Evolutionary conservation across 1,140 invertebrate species (phyloP), one percentile per base, ranked within the genome.

Genomic region (Scaptomyza pallida): DNA sequence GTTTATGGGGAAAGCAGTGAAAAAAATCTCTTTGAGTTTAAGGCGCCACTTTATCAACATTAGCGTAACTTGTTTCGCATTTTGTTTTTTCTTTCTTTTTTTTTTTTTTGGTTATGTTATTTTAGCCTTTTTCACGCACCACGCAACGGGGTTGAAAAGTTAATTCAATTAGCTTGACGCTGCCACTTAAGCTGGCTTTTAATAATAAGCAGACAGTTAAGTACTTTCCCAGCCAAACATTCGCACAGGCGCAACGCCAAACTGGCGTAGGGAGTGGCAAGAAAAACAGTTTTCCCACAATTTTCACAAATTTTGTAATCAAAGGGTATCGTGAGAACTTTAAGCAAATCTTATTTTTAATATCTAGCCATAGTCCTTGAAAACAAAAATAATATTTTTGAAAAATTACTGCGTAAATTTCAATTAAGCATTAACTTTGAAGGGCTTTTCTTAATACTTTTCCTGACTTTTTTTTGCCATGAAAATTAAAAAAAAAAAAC

Each of bases 81-180:
- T 60, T 67, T 82, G 56, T 30, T 4, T 33, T 65, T 21, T 40
- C n/a, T 45, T 56, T 61, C 45, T 45, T 51, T 55, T 40, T 59
- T 2, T 2, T 21, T 21, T 21, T 21, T 21, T 23, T 23, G 4
- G 23, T 23, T 5, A 43, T 60, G 64, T 56, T 70, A 55, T 70
- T 72, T 71, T 72, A 67, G 73, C 73, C 63, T 77, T 85, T 83
- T 86, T 80, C 70, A 75, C 81, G 81, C 77, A 77, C 54, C 81
- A 69, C 62, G 78, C 73, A 45, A 69, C 72, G 55, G 70, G 70
- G 70, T 72, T 68, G 62, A 76, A 70, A 77, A 77, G 81, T 73
- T 85, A 85, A 85, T 85, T 85, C 77, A 85, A 85, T 85, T 85
- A 86, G 74, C 81, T 86, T 85, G 81, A 86, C 81, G 86, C 75